These are phyloP conservation scores for Ips typographus DNA, from an alignment of 1,140 invertebrate genomes.

Conservation along the genomic window DNA sequence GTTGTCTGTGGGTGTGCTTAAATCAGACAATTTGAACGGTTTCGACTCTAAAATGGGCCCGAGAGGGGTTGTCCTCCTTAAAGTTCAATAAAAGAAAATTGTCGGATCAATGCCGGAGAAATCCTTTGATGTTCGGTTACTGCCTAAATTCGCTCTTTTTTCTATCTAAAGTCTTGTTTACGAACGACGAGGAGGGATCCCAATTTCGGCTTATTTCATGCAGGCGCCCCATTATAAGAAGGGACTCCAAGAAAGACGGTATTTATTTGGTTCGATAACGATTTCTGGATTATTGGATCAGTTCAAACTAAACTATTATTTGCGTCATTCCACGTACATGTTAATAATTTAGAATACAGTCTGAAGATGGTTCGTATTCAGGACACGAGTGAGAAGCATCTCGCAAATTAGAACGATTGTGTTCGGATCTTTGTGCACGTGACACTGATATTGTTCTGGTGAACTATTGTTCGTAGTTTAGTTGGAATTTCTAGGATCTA, in stretches of 20 bases:
- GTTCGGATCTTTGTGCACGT: conserved; percentile 9
- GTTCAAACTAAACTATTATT: too few relatives aligned
- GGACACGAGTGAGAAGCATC: not conserved
- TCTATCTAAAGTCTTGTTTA: conserved; percentile 22
- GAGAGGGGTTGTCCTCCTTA: not conserved
- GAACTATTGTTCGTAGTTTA: conserved; percentile 6
- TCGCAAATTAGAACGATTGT: conserved; percentile 9
- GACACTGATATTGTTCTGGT: conserved; percentile 8
- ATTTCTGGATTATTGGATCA: too few relatives aligned
- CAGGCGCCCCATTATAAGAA: conserved; percentile 1
- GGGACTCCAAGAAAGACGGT: not conserved
- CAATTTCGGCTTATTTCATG: conserved; percentile 10
- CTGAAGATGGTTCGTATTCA: not conserved
- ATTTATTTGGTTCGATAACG: not conserved
- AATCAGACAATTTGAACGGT: not conserved
- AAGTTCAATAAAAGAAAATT: conserved; percentile 6
- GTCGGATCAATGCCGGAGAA: conserved; percentile 9
- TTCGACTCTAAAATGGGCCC: not conserved
- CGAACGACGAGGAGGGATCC: conserved; percentile 6
- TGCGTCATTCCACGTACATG: too few relatives aligned
- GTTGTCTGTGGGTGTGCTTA: not conserved
- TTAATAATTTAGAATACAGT: too few relatives aligned
- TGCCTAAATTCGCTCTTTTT: conserved; percentile 20
- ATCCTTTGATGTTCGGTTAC: conserved; percentile 13
- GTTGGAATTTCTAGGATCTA: conserved; percentile 4